Conservation (phyloP, 2,797 vertebrate genomes). For the Glyptemys insculpta region DNA sequence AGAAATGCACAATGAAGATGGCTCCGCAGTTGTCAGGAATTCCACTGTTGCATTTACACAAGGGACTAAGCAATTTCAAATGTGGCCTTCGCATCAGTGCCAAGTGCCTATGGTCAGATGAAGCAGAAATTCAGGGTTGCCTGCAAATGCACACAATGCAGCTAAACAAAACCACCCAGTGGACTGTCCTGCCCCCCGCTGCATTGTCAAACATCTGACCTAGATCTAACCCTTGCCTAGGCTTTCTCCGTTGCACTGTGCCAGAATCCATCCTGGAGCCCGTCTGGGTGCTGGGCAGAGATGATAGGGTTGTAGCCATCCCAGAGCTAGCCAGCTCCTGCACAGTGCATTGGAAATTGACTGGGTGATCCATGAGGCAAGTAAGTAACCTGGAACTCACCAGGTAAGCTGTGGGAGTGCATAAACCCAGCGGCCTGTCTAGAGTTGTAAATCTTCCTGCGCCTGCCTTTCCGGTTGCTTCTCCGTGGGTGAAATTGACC, state of each 20-base stretch:
- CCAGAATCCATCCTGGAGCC: background rate
- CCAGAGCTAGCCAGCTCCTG: too few relatives aligned
- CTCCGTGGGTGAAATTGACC: too few relatives aligned
- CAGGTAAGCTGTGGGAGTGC: too few relatives aligned
- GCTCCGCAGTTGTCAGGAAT: background rate
- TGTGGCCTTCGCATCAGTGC: background rate
- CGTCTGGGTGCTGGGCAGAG: rapidly evolving
- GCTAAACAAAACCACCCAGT: slow-evolving; percentile 36
- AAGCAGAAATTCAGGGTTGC: background rate
- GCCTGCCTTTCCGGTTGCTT: too few relatives aligned
- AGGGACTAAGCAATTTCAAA: background rate
- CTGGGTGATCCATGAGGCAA: too few relatives aligned
- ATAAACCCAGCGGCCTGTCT: too few relatives aligned
- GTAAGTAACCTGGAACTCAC: too few relatives aligned
- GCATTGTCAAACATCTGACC: slow-evolving; percentile 41
- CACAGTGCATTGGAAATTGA: too few relatives aligned
- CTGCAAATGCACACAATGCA: slow-evolving; percentile 10
- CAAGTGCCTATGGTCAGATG: background rate
- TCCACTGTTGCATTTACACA: background rate
- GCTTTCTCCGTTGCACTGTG: background rate
- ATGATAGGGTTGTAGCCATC: too few relatives aligned
- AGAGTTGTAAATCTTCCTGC: too few relatives aligned
- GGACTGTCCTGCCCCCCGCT: slow-evolving; percentile 48
- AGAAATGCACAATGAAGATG: background rate
- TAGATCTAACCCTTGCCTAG: slow-evolving; percentile 20